These are phyloP conservation scores for Ataeniobius toweri DNA, from an alignment of 2,797 vertebrate species.

Conservation along the genomic window DNA sequence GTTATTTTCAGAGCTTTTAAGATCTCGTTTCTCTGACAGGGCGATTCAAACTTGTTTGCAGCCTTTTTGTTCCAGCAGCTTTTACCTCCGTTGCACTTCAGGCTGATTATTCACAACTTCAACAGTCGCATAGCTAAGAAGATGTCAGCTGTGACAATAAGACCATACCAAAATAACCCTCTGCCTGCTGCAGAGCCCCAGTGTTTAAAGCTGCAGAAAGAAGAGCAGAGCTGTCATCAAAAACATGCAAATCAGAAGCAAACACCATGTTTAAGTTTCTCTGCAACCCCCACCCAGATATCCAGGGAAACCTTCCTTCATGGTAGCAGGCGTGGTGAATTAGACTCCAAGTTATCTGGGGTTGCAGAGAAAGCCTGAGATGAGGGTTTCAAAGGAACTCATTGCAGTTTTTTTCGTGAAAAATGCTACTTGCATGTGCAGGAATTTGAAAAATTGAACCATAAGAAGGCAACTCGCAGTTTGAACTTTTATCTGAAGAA, in stretches of 20 bases:
- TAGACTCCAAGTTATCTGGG: constrained; percentile 40
- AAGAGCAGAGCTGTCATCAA: constrained; percentile 16
- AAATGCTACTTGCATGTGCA: constrained; percentile 25
- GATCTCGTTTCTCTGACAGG: neutral
- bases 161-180: constrained; percentile 59
- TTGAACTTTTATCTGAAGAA: constrained; percentile 28
- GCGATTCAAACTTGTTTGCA: constrained; percentile 8
- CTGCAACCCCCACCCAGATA: constrained; percentile 5
- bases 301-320: constrained; percentile 45
- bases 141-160: constrained; percentile 58
- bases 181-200: constrained; percentile 48
- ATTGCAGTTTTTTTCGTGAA: constrained; percentile 28
- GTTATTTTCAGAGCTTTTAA: neutral
- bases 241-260: constrained; percentile 54
- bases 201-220: constrained; percentile 20
- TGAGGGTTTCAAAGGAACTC: constrained; percentile 31
- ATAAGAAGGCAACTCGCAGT: constrained; percentile 11
- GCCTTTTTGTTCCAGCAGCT: constrained; percentile 7
- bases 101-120: constrained; percentile 46
- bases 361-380: constrained; percentile 26
- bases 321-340: constrained; percentile 41
- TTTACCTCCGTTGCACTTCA: constrained; percentile 19
- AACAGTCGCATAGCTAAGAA: constrained; percentile 52
- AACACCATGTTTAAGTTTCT: constrained; percentile 24
- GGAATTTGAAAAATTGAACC: constrained; percentile 23